Percentiles rank a stretch among this genome's conserved stretches.
Evolutionary conservation across 1,140 invertebrate species (phyloP).

Genomic region (Hydropsyche tenuis): DNA sequence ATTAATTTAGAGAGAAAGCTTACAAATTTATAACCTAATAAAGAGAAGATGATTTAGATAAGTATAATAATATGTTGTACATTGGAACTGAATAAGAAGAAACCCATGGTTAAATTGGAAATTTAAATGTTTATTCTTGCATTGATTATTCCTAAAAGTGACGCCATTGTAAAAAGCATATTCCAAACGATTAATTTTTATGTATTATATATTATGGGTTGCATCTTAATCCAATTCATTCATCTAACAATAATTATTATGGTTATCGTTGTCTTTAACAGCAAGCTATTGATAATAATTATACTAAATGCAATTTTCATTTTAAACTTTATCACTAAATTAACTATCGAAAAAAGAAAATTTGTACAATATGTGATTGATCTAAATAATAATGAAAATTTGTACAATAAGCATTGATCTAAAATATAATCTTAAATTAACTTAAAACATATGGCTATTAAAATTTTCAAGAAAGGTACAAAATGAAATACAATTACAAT

Average conservation of each 20-base stretch:
- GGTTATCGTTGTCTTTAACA: neutral
- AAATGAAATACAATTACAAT: too few relatives aligned
- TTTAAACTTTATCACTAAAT: neutral
- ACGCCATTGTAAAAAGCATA: neutral
- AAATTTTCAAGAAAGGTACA: too few relatives aligned
- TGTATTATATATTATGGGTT: neutral
- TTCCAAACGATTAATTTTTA: too few relatives aligned
- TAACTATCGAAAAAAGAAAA: neutral
- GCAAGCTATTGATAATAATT: neutral
- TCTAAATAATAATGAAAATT: neutral
- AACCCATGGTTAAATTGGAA: neutral
- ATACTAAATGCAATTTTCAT: neutral
- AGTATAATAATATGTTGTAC: neutral
- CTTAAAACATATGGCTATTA: too few relatives aligned
- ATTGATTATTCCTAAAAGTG: neutral
- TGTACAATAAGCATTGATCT: neutral
- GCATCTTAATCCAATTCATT: too few relatives aligned
- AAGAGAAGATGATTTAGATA: slow-evolving; percentile 8
- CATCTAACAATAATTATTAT: neutral
- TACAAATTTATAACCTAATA: slow-evolving; percentile 18
- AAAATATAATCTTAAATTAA: too few relatives aligned
- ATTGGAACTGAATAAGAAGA: neutral
- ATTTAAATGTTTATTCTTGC: neutral
- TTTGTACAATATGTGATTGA: neutral
- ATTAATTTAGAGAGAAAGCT: slow-evolving; percentile 16